Evolutionary conservation across 2,888 invertebrate species (phyloP).

Genomic region (Synanthedon vespiformis): DNA sequence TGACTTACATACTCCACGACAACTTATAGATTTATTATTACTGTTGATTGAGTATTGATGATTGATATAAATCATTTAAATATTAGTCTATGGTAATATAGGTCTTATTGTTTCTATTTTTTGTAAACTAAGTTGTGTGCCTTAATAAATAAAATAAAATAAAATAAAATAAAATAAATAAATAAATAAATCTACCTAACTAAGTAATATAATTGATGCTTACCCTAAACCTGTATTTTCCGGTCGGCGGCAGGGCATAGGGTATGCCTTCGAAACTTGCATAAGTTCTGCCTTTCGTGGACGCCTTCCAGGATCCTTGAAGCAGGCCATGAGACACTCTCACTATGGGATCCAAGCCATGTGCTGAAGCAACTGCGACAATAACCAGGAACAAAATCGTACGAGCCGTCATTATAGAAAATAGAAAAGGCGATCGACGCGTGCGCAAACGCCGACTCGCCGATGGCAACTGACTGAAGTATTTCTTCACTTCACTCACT

Average conservation of each 20-base stretch:
- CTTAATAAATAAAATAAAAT: too few species aligned
- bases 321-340: conserved; percentile 40
- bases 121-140: too few species aligned
- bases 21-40: too few species aligned
- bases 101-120: too few species aligned
- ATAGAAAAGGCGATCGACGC: not conserved
- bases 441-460: conserved; percentile 20
- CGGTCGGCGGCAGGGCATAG: conserved; percentile 75
- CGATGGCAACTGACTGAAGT: not conserved
- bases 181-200: too few species aligned
- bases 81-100: too few species aligned
- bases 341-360: conserved; percentile 37
- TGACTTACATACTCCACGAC: too few species aligned
- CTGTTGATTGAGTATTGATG: too few species aligned
- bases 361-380: conserved; percentile 17
- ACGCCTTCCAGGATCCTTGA: conserved; percentile 48
- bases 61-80: too few species aligned
- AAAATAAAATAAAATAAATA: too few species aligned
- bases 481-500: too few species aligned
- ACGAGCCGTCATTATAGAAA: conserved; percentile 19
- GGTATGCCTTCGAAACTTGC: conserved; percentile 76
- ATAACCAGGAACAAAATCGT: conserved; percentile 21
- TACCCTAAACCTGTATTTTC: conserved; percentile 72
- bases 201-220: conserved; percentile 11
- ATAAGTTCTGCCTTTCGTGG: conserved; percentile 49